These are phyloP conservation scores for Cranoglanis bouderius DNA, from an alignment of 2,113 vertebrate genomes.

Conservation along the genomic window DNA sequence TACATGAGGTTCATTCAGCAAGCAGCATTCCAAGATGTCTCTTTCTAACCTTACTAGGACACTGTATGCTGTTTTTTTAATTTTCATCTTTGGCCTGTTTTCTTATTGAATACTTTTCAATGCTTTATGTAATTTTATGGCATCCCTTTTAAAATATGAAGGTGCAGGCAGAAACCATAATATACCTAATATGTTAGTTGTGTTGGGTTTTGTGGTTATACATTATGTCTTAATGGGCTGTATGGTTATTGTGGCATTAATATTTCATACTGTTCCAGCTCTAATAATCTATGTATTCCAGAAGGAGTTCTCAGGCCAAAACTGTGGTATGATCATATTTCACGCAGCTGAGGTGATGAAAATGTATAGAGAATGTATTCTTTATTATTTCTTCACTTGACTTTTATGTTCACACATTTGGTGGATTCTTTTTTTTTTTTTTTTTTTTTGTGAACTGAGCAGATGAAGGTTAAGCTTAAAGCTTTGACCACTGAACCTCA, in stretches of 20 bases:
- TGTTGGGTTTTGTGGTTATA: not conserved
- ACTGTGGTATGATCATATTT: not conserved
- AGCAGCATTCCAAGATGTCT: too few species aligned
- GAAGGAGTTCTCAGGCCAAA: not conserved
- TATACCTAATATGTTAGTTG: not conserved
- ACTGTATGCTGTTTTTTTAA: not conserved
- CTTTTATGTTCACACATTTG: not conserved
- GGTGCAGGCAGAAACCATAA: not conserved
- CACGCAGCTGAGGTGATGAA: not conserved
- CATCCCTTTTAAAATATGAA: not conserved
- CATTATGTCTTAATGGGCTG: not conserved
- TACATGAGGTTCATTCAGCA: too few species aligned
- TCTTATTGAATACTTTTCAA: not conserved
- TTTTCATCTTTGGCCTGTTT: not conserved
- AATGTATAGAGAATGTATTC: not conserved
- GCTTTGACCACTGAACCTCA: not conserved
- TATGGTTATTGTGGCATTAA: not conserved
- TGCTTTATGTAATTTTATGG: not conserved
- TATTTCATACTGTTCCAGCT: not conserved
- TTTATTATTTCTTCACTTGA: not conserved
- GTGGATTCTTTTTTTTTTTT: not conserved
- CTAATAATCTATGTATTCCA: not conserved
- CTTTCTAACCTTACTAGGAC: not conserved
- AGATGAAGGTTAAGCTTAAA: not conserved
- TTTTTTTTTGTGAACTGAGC: not conserved